These are phyloP conservation scores for Dicaeum eximium DNA, from an alignment of 2,113 vertebrate genomes.

Conservation along the genomic window DNA sequence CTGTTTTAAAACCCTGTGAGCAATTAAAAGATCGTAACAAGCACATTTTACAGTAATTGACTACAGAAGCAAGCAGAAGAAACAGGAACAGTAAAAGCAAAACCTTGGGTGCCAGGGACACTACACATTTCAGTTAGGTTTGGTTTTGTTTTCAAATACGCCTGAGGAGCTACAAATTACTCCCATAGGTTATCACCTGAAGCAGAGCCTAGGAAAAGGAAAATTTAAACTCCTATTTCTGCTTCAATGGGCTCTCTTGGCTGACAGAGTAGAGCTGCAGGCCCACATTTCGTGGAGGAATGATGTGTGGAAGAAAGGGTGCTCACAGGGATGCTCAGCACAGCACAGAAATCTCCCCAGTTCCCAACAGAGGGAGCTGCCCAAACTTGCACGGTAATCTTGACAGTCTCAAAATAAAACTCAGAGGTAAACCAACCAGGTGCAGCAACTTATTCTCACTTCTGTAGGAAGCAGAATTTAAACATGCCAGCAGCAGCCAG, in stretches of 20 bases:
- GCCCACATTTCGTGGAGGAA: background rate
- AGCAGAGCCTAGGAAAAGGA: background rate
- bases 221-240: background rate
- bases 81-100: background rate
- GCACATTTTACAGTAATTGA: background rate
- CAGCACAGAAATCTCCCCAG: background rate
- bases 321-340: background rate
- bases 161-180: background rate
- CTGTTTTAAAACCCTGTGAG: background rate
- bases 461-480: background rate
- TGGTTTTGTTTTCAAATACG: background rate
- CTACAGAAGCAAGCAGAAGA: background rate
- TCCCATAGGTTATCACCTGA: background rate
- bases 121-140: background rate
- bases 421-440: background rate
- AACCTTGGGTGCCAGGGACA: background rate
- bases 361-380: background rate
- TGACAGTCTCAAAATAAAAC: background rate
- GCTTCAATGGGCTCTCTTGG: background rate
- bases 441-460: background rate
- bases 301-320: accelerated
- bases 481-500: background rate
- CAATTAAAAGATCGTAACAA: background rate
- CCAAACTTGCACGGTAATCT: background rate
- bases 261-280: background rate